Evolutionary conservation across 2,113 vertebrate species (phyloP).

Genomic region (Tauraco erythrolophus): DNA sequence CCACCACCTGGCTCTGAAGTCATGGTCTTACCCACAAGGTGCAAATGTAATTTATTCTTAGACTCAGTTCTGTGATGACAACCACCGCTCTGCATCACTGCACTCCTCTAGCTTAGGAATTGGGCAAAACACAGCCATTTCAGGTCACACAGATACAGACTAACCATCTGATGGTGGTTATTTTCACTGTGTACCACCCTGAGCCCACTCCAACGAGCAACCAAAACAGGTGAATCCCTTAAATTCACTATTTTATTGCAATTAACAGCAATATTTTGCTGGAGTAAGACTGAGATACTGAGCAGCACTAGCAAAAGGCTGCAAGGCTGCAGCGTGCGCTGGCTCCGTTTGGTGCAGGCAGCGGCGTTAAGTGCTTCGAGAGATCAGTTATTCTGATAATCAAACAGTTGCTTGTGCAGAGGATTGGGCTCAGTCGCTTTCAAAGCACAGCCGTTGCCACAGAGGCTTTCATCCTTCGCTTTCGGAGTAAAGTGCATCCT

Average conservation of each 20-base stretch:
- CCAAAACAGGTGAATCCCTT: neutral
- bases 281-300: neutral
- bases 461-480: constrained; percentile 59
- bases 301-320: neutral
- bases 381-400: constrained; percentile 59
- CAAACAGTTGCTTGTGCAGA: constrained; percentile 62
- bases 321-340: neutral
- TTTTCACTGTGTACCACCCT: neutral
- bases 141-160: neutral
- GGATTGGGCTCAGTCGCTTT: constrained; percentile 70
- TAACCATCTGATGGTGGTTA: neutral
- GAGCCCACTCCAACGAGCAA: neutral
- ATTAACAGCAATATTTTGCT: neutral
- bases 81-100: neutral
- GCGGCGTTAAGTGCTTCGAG: neutral
- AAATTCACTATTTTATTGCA: neutral
- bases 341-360: neutral
- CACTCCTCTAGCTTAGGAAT: neutral
- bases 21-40: neutral
- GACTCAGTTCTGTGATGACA: neutral
- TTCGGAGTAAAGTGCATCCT: constrained; percentile 19
- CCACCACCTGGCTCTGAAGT: neutral
- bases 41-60: neutral
- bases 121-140: neutral
- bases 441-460: constrained; percentile 66